These are phyloP conservation scores for Sarcophaga carnaria DNA, from an alignment of 2,888 invertebrate species.

Conservation along the genomic window DNA sequence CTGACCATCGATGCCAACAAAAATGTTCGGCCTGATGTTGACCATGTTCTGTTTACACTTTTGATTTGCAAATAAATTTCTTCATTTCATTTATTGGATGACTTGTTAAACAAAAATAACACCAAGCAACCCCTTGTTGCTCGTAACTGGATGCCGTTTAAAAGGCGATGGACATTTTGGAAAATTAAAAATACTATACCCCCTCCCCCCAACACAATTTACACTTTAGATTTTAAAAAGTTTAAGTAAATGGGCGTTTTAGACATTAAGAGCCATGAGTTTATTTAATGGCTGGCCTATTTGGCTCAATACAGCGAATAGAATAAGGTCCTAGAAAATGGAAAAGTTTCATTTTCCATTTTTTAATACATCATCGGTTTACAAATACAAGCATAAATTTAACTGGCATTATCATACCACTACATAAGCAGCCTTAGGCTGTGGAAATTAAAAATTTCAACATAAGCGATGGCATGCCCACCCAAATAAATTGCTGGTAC, in stretches of 20 bases:
- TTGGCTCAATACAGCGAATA: background rate
- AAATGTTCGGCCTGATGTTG: conserved; percentile 39
- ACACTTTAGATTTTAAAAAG: conserved; percentile 9
- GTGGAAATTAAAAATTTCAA: conserved; percentile 59
- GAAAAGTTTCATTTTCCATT: background rate
- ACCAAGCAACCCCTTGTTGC: background rate
- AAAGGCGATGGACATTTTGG: conserved; percentile 50
- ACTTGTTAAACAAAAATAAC: conserved; percentile 61
- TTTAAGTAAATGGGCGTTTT: conserved; percentile 48
- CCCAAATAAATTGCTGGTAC: conserved; percentile 14
- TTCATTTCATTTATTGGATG: conserved; percentile 67
- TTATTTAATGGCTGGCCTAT: background rate
- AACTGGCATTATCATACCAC: background rate
- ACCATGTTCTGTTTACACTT: conserved; percentile 63
- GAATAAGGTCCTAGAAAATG: background rate
- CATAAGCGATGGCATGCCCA: conserved; percentile 66
- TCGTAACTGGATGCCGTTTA: background rate
- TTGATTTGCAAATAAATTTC: conserved; percentile 69
- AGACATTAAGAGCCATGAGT: background rate
- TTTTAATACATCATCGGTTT: background rate
- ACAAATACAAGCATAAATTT: background rate
- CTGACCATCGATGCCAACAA: conserved; percentile 31
- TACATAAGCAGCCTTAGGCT: conserved; percentile 4
- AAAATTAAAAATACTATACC: conserved; percentile 63
- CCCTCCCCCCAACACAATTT: conserved; percentile 32